A percentile compares a stretch with the other conserved stretches of the same genome.
Conservation (phyloP, 2,113 vertebrate species). For the Procavia capensis region DNA sequence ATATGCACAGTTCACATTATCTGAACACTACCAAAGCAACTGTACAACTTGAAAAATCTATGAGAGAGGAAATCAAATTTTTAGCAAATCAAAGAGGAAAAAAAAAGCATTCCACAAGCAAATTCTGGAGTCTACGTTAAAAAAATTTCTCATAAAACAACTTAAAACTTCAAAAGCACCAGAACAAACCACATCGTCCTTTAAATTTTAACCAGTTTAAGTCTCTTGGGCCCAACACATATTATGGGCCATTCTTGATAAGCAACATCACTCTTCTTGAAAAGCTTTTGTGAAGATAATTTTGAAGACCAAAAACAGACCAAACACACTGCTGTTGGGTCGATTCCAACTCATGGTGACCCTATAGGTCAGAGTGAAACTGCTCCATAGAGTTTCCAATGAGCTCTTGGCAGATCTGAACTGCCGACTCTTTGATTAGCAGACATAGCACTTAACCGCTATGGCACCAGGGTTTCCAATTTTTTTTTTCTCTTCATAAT, state of each 20-base stretch:
- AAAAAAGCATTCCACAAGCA: slow-evolving; percentile 24
- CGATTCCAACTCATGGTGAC: no score
- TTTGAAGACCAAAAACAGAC: no score
- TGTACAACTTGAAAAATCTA: background rate
- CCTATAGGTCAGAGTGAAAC: no score
- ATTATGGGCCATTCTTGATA: background rate
- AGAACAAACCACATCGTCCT: background rate
- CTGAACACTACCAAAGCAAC: background rate
- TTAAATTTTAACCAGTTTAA: background rate
- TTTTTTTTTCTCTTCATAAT: background rate
- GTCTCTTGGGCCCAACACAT: background rate
- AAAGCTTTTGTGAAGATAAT: background rate
- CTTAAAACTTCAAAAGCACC: background rate
- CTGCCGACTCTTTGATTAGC: no score
- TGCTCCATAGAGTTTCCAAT: no score
- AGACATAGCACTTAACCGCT: no score
- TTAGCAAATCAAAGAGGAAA: slow-evolving; percentile 30
- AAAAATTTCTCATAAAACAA: background rate
- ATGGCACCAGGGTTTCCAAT: no score
- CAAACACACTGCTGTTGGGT: no score
- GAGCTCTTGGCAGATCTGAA: background rate
- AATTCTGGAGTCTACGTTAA: background rate
- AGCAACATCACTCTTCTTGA: background rate
- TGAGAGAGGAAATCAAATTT: background rate
- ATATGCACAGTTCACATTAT: background rate